These are phyloP conservation scores for Chamaedrilus cognettii DNA, from an alignment of 2,888 invertebrate genomes.

Conservation along the genomic window DNA sequence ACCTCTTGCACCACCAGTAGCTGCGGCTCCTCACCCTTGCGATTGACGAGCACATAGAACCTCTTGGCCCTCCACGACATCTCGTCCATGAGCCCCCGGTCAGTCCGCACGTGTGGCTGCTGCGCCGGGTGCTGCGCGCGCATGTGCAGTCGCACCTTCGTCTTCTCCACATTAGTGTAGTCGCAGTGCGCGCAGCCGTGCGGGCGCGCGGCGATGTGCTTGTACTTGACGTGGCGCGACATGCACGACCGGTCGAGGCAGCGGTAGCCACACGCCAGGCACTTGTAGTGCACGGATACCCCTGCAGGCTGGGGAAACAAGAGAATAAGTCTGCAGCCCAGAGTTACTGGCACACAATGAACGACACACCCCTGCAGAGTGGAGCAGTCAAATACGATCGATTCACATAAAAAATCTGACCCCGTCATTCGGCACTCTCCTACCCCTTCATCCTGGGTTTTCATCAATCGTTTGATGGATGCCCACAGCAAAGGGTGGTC, in stretches of 20 bases:
- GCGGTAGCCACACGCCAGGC: slow-evolving; percentile 27
- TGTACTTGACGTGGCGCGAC: slow-evolving; percentile 36
- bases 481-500: no score
- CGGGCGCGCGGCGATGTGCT: slow-evolving; percentile 30
- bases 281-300: slow-evolving; percentile 25
- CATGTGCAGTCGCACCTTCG: slow-evolving; percentile 32
- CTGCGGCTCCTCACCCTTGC: slow-evolving; percentile 11
- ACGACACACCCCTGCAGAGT: no score
- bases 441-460: no score
- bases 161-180: slow-evolving; percentile 36
- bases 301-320: not conserved
- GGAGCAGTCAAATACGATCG: no score
- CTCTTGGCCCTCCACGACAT: slow-evolving; percentile 16
- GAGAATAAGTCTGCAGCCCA: no score
- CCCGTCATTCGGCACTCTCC: no score
- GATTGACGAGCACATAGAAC: slow-evolving; percentile 10
- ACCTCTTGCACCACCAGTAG: no score
- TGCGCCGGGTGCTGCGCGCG: slow-evolving; percentile 12
- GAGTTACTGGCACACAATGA: no score
- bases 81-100: slow-evolving; percentile 16
- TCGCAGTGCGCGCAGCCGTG: slow-evolving; percentile 33
- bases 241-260: slow-evolving; percentile 34
- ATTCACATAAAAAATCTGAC: no score
- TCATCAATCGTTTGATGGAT: no score
- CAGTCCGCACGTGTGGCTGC: slow-evolving; percentile 14